Base-by-base conservation (phyloP, 2,888 invertebrate species). In the Tanypteryx hageni region DNA sequence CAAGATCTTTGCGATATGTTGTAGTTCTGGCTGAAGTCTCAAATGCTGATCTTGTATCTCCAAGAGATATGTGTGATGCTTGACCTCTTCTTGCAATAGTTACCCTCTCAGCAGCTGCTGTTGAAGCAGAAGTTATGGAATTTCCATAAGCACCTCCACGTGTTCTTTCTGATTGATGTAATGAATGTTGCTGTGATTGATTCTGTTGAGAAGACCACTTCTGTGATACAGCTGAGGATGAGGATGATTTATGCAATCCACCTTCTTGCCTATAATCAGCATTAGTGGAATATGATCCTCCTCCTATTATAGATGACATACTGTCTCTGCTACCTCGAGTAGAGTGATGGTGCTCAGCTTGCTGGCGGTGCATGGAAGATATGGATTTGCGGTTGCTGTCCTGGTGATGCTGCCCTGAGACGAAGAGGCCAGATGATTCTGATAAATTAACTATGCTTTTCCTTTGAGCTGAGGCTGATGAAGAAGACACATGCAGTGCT, bases 381-480 rank as follows among this genome's bases (percentile, higher is more conserved):
- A 98, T 96, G 94, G 98, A 98, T 94, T 97, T 97, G 93, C 98
- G 96, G 93, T 96, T 97, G 93, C 96, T 96, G 76, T 92, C 76
- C 68, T 92, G 92, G 82, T 92, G 92, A 94, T 97, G 96, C 4
- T 61, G 76, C 22, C 89, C 89, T 61, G 89, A 89, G 10, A 89
- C 89, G n/a, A 68, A 89, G 18, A 89, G 64, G 8, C 64, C 83
- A 14, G 97, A 97, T 93, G 96, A 97, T 93, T 98, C 98, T 92
- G 97, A 97, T 0, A 98, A 95, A 94, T 98, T 98, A 56, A 97
- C 96, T 93, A 98, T 97, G 93, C 98, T 98, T 94, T 97, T 98
- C 92, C 97, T 96, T 95, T 98, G 98, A 93, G 97, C 97, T 81
- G 94, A 93, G 56, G 98, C 97, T 27, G 98, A 98, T 0, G 97